Evolutionary conservation across 1,140 invertebrate genomes (phyloP).

Genomic region (Harpegnathos saltator): DNA sequence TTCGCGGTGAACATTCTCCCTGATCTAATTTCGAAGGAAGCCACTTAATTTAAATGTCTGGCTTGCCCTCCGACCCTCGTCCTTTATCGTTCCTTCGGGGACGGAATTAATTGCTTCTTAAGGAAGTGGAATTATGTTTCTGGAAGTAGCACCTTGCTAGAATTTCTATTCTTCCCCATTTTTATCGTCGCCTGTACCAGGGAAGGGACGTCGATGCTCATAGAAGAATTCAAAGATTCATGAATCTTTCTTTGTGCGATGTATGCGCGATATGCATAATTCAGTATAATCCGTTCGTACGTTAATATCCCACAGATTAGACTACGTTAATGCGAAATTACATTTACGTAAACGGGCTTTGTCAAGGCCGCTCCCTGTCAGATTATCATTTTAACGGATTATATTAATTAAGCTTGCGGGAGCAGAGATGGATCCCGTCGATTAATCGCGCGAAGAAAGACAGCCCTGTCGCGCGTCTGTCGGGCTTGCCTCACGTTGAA

Average conservation of each 20-base stretch:
- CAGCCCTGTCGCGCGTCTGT: no score
- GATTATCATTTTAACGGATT: no score
- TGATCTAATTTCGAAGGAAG: conserved; percentile 84
- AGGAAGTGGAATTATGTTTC: conserved; percentile 84
- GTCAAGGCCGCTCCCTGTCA: no score
- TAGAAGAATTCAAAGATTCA: background rate
- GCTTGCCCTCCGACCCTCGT: conserved; percentile 65
- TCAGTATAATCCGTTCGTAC: no score
- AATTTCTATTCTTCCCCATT: conserved; percentile 32
- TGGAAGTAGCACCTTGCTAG: conserved; percentile 45
- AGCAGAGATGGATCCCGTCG: no score
- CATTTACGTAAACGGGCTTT: no score
- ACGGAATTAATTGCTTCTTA: conserved; percentile 84
- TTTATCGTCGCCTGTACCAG: background rate
- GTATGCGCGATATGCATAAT: no score
- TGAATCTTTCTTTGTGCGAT: background rate
- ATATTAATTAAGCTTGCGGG: no score
- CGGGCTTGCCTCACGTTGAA: no score
- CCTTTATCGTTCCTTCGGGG: conserved; percentile 79
- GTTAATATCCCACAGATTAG: no score
- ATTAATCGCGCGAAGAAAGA: no score
- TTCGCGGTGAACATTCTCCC: conserved; percentile 67
- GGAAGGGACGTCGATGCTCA: background rate
- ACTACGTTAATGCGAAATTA: no score
- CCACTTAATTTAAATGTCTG: conserved; percentile 84